phyloP scores from a whole-genome alignment of 2,113 vertebrate genomes.

The Oryzias javanicus region DNA sequence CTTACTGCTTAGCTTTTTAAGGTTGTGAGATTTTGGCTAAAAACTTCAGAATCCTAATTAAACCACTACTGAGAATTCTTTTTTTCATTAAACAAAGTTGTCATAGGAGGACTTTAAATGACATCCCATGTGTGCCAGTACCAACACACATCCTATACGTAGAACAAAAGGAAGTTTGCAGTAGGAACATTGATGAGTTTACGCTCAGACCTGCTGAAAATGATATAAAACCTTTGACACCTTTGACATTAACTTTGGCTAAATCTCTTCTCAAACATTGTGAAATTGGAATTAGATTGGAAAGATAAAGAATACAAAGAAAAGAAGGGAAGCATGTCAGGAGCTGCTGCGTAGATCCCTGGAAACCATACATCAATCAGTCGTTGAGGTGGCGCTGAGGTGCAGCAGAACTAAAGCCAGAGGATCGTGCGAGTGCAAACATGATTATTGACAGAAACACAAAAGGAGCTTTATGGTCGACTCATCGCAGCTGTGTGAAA shows the following conservation, averaged over 20 bases:
- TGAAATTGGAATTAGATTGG: slow-evolving; percentile 42
- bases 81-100: no score
- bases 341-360: slow-evolving; percentile 76
- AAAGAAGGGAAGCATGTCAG: slow-evolving; percentile 71
- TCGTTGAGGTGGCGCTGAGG: slow-evolving; percentile 75
- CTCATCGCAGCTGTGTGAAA: slow-evolving; percentile 77
- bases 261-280: slow-evolving; percentile 68
- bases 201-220: no score
- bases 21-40: no score
- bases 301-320: slow-evolving; percentile 61
- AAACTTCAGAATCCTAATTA: no score
- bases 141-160: no score
- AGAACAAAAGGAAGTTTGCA: no score
- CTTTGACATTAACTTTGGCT: neutral
- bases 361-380: slow-evolving; percentile 71
- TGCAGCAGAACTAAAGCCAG: slow-evolving; percentile 70
- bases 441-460: slow-evolving; percentile 81
- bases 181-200: no score
- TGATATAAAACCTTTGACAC: no score
- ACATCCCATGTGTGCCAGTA: no score
- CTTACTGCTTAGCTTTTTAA: no score
- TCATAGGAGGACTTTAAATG: no score
- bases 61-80: no score
- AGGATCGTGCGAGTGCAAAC: slow-evolving; percentile 80
- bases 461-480: slow-evolving; percentile 82